Base-by-base conservation (phyloP, 2,888 invertebrate species). In the Tricholauxania praeusta region DNA sequence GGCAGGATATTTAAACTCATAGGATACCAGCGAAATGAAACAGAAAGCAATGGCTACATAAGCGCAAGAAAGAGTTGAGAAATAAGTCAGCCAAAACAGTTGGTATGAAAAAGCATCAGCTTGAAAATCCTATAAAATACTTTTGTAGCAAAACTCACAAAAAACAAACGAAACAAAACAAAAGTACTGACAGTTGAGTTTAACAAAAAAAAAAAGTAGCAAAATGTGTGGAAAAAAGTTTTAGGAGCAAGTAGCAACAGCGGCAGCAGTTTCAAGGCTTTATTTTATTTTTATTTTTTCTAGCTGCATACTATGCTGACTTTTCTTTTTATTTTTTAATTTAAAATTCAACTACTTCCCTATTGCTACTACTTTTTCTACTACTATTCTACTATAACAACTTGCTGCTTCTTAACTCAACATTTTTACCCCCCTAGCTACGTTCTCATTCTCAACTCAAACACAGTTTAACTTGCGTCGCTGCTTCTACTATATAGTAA, bases 151-250 rank as follows among this genome's bases (percentile, higher is more conserved):
- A 68, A 49, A 68, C 68, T 68, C 57, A 57, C 57, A 19, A 68
- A 57, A 39, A 55, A 47, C 47, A 67, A 22, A n/a, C 47, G 12
- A 53, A 39, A 22, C 19, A 12, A 49, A 68, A 51, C 59, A 60
- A 49, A 69, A 49, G 59, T 49, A 28, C 51, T 32, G 51, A 62
- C 67, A 67, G 55, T 57, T 48, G 47, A 77, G 75, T 80, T 76
- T n/a, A n/a, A n/a, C n/a, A 39, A 55, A 57, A 17, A 52, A 62
- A 32, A 60, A 59, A 19, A n/a, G 51, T 15, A 63, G 52, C 14
- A n/a, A 28, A 64, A 53, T 75, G 73, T 76, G 70, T 71, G 53
- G 62, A 15, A 22, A 53, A 75, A 8, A 17, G n/a, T 17, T 17
- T 14, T 14, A 68, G 10, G 5, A 57, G 59, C 3, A 39, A 62